A percentile compares a stretch with the other conserved stretches of the same genome.
Evolutionary conservation across 1,140 invertebrate genomes (phyloP).

Genomic region (Aleiodes sp.): DNA sequence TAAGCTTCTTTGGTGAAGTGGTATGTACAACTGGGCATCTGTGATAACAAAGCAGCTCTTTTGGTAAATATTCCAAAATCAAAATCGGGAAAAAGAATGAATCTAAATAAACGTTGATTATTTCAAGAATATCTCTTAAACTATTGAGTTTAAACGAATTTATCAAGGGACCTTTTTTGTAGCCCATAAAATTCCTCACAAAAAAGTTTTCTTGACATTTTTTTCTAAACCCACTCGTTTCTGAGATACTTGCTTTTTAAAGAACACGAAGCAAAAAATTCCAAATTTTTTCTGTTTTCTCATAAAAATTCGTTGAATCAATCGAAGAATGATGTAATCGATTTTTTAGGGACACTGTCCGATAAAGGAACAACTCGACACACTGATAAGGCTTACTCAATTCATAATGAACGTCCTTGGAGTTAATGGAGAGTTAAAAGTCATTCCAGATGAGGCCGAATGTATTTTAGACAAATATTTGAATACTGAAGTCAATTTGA

Average conservation of each 20-base stretch:
- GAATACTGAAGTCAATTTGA: slow-evolving; percentile 17
- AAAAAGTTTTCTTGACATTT: too few species aligned
- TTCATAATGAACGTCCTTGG: slow-evolving; percentile 33
- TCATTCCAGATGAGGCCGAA: not conserved
- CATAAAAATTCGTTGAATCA: not conserved
- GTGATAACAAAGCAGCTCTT: slow-evolving; percentile 34
- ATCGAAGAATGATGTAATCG: slow-evolving; percentile 21
- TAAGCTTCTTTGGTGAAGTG: slow-evolving; percentile 37
- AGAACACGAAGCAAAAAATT: not conserved
- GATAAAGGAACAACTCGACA: slow-evolving; percentile 35
- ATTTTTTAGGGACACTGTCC: slow-evolving; percentile 38
- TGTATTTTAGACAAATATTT: slow-evolving; percentile 4
- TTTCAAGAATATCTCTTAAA: too few species aligned
- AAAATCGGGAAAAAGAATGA: too few species aligned
- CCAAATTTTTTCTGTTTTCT: slow-evolving; percentile 5
- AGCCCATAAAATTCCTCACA: too few species aligned
- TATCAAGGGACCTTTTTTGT: too few species aligned
- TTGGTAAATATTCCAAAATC: too few species aligned
- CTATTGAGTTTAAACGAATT: too few species aligned
- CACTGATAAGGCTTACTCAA: slow-evolving; percentile 29
- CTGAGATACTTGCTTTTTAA: not conserved
- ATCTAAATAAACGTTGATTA: too few species aligned
- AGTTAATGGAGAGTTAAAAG: not conserved
- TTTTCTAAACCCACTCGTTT: too few species aligned
- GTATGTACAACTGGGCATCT: slow-evolving; percentile 40